Base-by-base conservation (phyloP, 2,113 vertebrate genomes). In the Vimba vimba region DNA sequence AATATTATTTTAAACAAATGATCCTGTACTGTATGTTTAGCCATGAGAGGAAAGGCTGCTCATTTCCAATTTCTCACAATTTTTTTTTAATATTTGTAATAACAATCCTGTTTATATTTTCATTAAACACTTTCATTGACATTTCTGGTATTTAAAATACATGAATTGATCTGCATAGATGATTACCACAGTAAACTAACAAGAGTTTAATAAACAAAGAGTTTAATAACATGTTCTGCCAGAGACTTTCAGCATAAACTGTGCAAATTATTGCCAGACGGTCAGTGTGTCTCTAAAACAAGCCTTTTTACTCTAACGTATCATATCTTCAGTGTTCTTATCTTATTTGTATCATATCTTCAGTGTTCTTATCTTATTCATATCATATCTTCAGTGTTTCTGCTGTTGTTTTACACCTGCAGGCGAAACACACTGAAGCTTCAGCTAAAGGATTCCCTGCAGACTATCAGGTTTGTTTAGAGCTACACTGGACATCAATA, bases 391-490 rank as follows among this genome's bases (percentile, higher is more conserved):
- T 73, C 3, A n/a, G 36, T 73, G 8, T 39, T 73, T 4, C 2
- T 73, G 21, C 25, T 27, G 5, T 25, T 50, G 0, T 17, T 27
- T 75, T 17, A 27, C 9, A 5, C 17, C 15, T 57, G 17, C 62
- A 88, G 83, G 36, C 4, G 64, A 82, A 77, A 52, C 68, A 21
- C 6, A 7, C 2, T 69, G 87, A 73, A 12, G 23, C 6, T 69
- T 45, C 36, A 68, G 83, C 74, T 25, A 78, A 82, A 52, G 52
- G 52, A 73, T 60, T n/a, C 52, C 4, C 25, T 74, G 17, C n/a
- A 52, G 74, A 52, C n/a, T 19, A 0, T 10, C 50, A 76, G 74
- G 74, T 76, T 30, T 21, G 43, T 45, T 21, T 11, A 71, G 68
- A 10, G 36, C 33, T 19, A 23, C 21, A 1, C 66, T 6, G 43